Evolutionary conservation across 2,888 invertebrate species (phyloP).

Genomic region (Globia sparganii): DNA sequence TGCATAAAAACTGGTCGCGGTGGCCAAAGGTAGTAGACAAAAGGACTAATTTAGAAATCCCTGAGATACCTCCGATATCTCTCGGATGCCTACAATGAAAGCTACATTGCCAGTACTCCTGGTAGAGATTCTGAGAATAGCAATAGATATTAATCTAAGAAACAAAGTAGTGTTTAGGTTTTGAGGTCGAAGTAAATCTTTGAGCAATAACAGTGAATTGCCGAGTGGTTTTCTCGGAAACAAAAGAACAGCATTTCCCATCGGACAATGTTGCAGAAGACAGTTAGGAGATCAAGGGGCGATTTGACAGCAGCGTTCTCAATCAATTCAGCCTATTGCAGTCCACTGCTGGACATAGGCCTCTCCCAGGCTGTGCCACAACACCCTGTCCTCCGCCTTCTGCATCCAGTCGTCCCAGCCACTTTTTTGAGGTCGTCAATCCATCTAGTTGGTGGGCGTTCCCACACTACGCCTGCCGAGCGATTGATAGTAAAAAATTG

Average conservation of each 20-base stretch:
- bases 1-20: constrained; percentile 61
- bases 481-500: no score
- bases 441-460: no score
- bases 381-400: not conserved
- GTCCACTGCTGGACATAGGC: not conserved
- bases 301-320: not conserved
- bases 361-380: not conserved
- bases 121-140: constrained; percentile 54
- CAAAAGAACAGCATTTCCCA: not conserved
- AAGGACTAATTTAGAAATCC: constrained; percentile 69
- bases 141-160: constrained; percentile 31
- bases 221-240: constrained; percentile 1
- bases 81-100: constrained; percentile 54
- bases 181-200: constrained; percentile 28
- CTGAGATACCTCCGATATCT: constrained; percentile 25
- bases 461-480: no score
- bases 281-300: not conserved
- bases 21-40: constrained; percentile 59
- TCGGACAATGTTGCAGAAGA: not conserved
- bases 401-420: not conserved
- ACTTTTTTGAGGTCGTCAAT: not conserved
- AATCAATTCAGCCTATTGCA: not conserved
- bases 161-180: constrained; percentile 26
- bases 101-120: constrained; percentile 40
- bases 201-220: not conserved